phyloP scores from a whole-genome alignment of 2,797 vertebrate genomes.

The Thaleichthys pacificus region DNA sequence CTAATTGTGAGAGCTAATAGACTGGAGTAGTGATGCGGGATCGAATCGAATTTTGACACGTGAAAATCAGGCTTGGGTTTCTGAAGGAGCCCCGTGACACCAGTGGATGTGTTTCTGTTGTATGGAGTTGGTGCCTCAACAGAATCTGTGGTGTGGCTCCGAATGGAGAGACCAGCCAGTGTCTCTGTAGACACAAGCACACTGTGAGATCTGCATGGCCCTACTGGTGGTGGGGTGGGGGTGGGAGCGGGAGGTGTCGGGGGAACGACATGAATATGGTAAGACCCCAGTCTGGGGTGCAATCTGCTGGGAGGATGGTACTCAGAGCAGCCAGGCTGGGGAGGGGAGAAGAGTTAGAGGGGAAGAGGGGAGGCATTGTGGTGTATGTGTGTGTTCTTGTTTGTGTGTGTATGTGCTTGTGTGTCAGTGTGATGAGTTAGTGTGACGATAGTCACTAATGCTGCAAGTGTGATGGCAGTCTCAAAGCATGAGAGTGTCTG shows the following conservation, averaged over 20 bases:
- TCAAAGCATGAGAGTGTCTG: neutral
- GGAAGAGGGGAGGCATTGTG: neutral
- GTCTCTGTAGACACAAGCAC: too few species aligned
- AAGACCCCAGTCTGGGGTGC: neutral
- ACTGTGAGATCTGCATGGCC: too few species aligned
- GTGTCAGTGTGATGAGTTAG: constrained; percentile 20
- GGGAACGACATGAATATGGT: neutral
- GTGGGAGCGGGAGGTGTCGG: neutral
- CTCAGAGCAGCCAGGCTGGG: neutral
- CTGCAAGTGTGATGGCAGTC: neutral
- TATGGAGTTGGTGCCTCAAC: too few species aligned
- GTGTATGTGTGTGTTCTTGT: neutral
- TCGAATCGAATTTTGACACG: too few species aligned
- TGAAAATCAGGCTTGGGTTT: too few species aligned
- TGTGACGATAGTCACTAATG: neutral
- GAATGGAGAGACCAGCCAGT: too few species aligned
- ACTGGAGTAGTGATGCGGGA: too few species aligned
- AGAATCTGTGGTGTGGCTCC: too few species aligned
- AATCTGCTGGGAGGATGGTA: neutral
- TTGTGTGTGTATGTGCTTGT: constrained; percentile 1
- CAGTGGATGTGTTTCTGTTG: too few species aligned
- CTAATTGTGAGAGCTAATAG: neutral
- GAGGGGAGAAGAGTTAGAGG: neutral
- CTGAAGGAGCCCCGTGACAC: too few species aligned
- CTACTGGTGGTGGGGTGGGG: too few species aligned